These are phyloP conservation scores for Rhabdomys dilectus DNA, from an alignment of 2,113 vertebrate species.

Conservation along the genomic window DNA sequence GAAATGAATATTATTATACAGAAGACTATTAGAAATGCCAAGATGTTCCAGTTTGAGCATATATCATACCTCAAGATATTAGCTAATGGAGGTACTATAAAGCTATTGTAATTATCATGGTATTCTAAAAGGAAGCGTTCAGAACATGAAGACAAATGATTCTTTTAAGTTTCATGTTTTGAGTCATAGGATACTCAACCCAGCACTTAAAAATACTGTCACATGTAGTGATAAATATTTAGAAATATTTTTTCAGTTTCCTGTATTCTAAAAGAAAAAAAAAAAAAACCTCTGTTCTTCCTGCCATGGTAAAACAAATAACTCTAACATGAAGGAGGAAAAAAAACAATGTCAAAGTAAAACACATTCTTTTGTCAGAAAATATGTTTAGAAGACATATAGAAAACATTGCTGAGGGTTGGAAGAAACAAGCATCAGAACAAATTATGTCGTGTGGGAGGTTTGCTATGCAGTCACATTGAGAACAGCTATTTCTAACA, in stretches of 20 bases:
- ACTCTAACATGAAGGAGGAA: slow-evolving; percentile 19
- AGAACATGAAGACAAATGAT: slow-evolving; percentile 34
- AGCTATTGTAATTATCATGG: slow-evolving; percentile 20
- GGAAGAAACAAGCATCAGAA: slow-evolving; percentile 78
- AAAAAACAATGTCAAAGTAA: slow-evolving; percentile 65
- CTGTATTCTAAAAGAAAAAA: slow-evolving; percentile 47
- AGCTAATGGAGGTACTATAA: slow-evolving; percentile 39
- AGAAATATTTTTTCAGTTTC: slow-evolving; percentile 56
- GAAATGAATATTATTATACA: slow-evolving; percentile 1
- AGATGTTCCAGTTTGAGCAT: background rate
- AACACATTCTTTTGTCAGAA: slow-evolving; percentile 78
- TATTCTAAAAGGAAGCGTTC: slow-evolving; percentile 53
- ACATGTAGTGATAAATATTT: slow-evolving; percentile 30
- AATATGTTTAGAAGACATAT: slow-evolving; percentile 75
- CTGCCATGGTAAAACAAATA: slow-evolving; percentile 49
- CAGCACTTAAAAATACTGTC: slow-evolving; percentile 13
- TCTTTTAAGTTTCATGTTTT: slow-evolving; percentile 53
- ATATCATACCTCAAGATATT: slow-evolving; percentile 1
- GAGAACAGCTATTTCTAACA: slow-evolving; percentile 74
- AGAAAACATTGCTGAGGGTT: slow-evolving; percentile 77
- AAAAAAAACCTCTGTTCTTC: slow-evolving; percentile 52
- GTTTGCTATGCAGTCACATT: slow-evolving; percentile 64
- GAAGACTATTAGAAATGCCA: slow-evolving; percentile 54
- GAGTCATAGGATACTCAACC: slow-evolving; percentile 7
- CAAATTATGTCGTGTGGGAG: slow-evolving; percentile 78